Conservation (phyloP, 2,888 invertebrate genomes). For the Oxyteleia sp. region DNA sequence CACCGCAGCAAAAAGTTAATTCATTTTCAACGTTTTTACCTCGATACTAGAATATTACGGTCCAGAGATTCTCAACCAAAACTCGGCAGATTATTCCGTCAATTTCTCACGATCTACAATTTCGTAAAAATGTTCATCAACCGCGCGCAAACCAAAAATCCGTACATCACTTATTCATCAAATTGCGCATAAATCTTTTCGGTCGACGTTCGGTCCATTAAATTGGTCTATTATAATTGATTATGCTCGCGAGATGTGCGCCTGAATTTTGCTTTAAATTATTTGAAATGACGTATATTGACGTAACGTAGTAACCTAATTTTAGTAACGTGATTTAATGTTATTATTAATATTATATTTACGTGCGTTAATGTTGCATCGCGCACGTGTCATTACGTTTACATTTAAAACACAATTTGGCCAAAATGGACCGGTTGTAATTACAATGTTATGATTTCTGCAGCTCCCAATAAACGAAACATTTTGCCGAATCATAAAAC, state of each 20-base stretch:
- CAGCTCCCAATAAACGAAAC: neutral
- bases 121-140: constrained; percentile 17
- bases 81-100: constrained; percentile 6
- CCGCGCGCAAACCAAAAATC: constrained; percentile 1
- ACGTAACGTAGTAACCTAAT: constrained; percentile 7
- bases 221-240: constrained; percentile 37
- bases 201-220: neutral
- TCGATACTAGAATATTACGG: constrained; percentile 81
- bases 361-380: neutral
- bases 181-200: neutral
- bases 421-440: neutral
- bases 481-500: constrained; percentile 17
- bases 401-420: constrained; percentile 18
- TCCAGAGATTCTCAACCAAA: constrained; percentile 79
- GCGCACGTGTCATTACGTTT: neutral
- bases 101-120: constrained; percentile 22
- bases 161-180: constrained; percentile 2
- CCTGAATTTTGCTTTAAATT: constrained; percentile 20
- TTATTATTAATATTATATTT: constrained; percentile 28
- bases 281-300: constrained; percentile 24
- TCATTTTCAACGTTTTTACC: constrained; percentile 85
- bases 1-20: constrained; percentile 84
- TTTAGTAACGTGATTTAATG: neutral
- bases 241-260: constrained; percentile 10
- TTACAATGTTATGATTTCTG: neutral